These are phyloP conservation scores for Phaethornis superciliosus DNA, from an alignment of 2,113 vertebrate genomes.

Conservation along the genomic window DNA sequence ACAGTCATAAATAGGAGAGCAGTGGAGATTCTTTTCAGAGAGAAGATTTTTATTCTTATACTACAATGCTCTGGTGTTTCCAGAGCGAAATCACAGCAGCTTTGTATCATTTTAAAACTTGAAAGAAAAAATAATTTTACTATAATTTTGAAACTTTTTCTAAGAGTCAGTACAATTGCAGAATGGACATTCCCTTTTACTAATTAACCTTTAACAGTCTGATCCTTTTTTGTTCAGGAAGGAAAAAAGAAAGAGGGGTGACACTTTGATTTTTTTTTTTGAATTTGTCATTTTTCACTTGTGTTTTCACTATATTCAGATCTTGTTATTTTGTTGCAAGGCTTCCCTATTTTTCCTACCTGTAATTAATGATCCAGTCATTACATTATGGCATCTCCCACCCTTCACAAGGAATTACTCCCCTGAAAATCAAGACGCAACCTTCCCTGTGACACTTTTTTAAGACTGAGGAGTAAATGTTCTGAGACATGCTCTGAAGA, in stretches of 20 bases:
- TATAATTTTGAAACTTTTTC: background rate
- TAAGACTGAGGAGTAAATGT: background rate
- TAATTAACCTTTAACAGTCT: background rate
- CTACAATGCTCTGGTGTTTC: background rate
- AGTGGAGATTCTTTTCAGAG: too few relatives aligned
- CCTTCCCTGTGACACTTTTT: background rate
- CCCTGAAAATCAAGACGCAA: background rate
- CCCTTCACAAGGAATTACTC: background rate
- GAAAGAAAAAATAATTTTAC: background rate
- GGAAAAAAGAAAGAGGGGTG: too few relatives aligned
- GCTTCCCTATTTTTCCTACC: background rate
- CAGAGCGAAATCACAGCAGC: background rate
- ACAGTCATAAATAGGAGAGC: too few relatives aligned
- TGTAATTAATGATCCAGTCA: background rate
- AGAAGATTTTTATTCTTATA: too few relatives aligned
- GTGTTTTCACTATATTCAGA: background rate
- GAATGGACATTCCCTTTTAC: background rate
- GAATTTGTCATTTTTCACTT: background rate
- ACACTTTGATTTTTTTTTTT: too few relatives aligned
- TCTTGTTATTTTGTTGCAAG: background rate
- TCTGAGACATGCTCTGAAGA: background rate
- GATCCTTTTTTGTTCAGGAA: background rate
- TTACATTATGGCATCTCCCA: background rate
- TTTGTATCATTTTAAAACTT: background rate
- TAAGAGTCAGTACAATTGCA: background rate